A percentile compares a stretch with the other conserved stretches of the same genome.
Conservation (phyloP, 2,113 vertebrate species). For the western clawed frog (Xenopus tropicalis) region UCB_Xtro_10.0 CM004452.2:14955501-14956000, state of each 20-base stretch:
- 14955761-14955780: constrained; percentile 62
- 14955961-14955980: constrained; percentile 50
- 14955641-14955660: constrained; percentile 97
- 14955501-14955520: constrained; percentile 64
- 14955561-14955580: constrained; percentile 72
- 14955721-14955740: constrained; percentile 76
- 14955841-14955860: background rate
- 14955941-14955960: constrained; percentile 47
- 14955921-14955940: constrained; percentile 25
- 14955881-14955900: constrained; percentile 52
- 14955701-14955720: constrained; percentile 95
- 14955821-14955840: constrained; percentile 50
- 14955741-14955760: constrained; percentile 53
- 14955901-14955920: constrained; percentile 34
- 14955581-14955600: constrained; percentile 91
- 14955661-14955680: constrained; percentile 92
- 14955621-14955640: constrained; percentile 69
- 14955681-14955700: constrained; percentile 96
- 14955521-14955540: constrained; percentile 60
- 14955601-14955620: constrained; percentile 92
- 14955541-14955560: constrained; percentile 66
- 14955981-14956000: constrained; percentile 70
- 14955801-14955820: constrained; percentile 57
- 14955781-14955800: constrained; percentile 55
- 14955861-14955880: constrained; percentile 55